A percentile compares a stretch with the other conserved stretches of the same genome.
Conservation (phyloP, 2,113 vertebrate genomes). For the Irena cyanogastra region DNA sequence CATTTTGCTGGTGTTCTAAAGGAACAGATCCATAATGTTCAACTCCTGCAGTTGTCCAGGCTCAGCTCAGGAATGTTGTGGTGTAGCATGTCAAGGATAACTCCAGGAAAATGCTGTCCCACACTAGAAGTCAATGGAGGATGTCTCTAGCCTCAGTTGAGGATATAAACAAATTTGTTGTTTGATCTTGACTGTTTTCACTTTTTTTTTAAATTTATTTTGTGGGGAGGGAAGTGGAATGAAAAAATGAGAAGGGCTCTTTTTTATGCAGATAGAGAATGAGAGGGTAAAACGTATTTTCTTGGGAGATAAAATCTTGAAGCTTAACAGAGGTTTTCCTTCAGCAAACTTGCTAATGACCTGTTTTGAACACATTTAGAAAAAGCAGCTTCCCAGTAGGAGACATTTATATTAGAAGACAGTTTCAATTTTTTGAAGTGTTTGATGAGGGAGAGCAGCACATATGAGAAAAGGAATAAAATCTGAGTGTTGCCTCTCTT, state of each 20-base stretch:
- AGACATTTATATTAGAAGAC: not conserved
- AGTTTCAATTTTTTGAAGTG: not conserved
- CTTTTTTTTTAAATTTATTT: not conserved
- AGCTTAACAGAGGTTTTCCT: not conserved
- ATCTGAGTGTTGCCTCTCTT: not conserved
- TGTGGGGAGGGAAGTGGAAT: not conserved
- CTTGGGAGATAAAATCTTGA: not conserved
- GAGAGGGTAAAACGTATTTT: not conserved
- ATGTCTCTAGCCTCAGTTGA: not conserved
- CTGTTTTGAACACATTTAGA: slow-evolving; percentile 6
- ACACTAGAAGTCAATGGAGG: not conserved
- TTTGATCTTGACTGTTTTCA: not conserved
- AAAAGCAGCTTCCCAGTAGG: not conserved
- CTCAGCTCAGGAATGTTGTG: not conserved
- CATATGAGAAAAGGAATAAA: not conserved
- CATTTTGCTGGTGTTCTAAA: not conserved
- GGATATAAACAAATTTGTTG: not conserved
- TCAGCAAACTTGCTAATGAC: slow-evolving; percentile 18
- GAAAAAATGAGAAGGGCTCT: fast-evolving
- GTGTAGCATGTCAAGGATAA: not conserved
- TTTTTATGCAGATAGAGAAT: not conserved
- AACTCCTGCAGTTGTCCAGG: not conserved
- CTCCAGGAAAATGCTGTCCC: not conserved
- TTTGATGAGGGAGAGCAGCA: slow-evolving; percentile 21
- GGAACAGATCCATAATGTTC: not conserved